Base-by-base conservation (phyloP, 2,888 invertebrate species). In the Caenorhabditis sp. region DNA sequence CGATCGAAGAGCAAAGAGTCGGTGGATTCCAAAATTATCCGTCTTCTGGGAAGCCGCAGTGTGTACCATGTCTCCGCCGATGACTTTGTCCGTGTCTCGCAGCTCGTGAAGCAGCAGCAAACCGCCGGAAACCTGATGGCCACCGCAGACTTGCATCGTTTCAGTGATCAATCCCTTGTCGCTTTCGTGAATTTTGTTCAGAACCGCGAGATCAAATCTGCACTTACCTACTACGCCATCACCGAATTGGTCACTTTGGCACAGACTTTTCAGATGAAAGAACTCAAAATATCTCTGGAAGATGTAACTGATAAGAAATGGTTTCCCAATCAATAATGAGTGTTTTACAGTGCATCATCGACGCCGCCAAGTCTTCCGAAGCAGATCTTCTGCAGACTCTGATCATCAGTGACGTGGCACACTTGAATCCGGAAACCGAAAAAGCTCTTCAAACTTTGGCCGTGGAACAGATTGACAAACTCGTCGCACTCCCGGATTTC, bases 151-250 rank as follows among this genome's bases (percentile, higher is more conserved):
- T 37, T 82, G 18, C 71, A 78, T 32, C 67, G 77, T 5, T 82
- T 78, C 64, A 72, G 72, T 32, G 82, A 82, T 58, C 82, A 82
- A n/a, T 71, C 77, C 28, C 77, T 82, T 4, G 56, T 82, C 24
- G 77, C 82, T 11, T 78, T 82, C 37, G 77, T 82, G 24, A 71
- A 72, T 58, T 82, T 40, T 50, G 55, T 82, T 15, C 77, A 77
- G 44, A 76, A 70, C 56, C 37, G 60, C 71, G 37, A 82, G 71
- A 13, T 47, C 47, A 47, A 47, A 9, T 32, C 32, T 32, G 37
- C 67, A 1, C 32, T 82, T 9, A 82, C 82, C 11, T 82, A 78
- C 53, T 78, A 82, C 35, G 77, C 82, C 1, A 67, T 72, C 35
- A 69, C 82, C 1, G 82, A 82, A 18, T n/a, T 82, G 13, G 61